phyloP scores from a whole-genome alignment of 2,888 invertebrate genomes.

The Eupsilia transversa region DNA sequence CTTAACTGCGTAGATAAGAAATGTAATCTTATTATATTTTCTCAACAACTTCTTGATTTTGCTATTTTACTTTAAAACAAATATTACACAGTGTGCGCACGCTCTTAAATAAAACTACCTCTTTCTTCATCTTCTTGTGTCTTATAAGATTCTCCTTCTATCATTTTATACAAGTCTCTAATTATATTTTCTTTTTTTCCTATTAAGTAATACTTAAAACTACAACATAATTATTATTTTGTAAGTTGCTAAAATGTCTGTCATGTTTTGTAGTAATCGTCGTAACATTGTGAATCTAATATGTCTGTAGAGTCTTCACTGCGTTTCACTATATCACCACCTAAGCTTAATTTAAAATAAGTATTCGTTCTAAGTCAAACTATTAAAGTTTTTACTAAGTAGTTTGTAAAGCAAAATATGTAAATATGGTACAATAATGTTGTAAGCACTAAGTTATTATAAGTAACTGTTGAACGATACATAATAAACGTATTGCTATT shows the following conservation, averaged over 20 bases:
- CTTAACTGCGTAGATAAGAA: constrained; percentile 4
- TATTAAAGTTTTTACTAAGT: constrained; percentile 61
- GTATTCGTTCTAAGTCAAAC: constrained; percentile 68
- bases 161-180: neutral
- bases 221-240: neutral
- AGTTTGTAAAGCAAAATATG: constrained; percentile 58
- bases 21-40: neutral
- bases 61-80: neutral
- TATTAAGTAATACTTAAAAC: neutral
- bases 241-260: neutral
- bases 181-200: neutral
- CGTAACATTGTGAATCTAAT: neutral
- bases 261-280: neutral
- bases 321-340: neutral
- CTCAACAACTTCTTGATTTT: neutral
- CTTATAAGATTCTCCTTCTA: constrained; percentile 24
- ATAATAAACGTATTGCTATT: constrained; percentile 70
- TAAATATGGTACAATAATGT: constrained; percentile 60
- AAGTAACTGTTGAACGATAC: constrained; percentile 62
- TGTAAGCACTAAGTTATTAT: constrained; percentile 62
- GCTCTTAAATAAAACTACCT: constrained; percentile 54
- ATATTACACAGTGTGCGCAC: constrained; percentile 23
- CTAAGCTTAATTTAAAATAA: constrained; percentile 50
- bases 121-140: constrained; percentile 35
- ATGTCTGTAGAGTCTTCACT: constrained; percentile 15